Conservation (phyloP, 2,888 invertebrate species). For the Cyaniris semiargus region DNA sequence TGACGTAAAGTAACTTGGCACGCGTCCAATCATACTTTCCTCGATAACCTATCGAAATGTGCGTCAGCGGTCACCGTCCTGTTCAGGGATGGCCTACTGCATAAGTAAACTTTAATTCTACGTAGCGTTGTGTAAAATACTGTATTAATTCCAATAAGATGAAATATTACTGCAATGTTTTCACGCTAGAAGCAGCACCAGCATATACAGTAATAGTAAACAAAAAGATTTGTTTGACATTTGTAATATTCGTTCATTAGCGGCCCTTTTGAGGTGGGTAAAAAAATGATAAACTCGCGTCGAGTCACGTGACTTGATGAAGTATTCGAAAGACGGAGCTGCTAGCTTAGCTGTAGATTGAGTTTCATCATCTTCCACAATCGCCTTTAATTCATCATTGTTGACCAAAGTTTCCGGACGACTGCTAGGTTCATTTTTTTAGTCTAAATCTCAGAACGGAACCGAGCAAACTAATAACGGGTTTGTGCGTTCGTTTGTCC, state of each 20-base stretch:
- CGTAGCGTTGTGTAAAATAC: neutral
- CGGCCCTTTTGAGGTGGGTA: too few relatives aligned
- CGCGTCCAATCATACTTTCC: conserved; percentile 13
- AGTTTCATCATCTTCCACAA: conserved; percentile 6
- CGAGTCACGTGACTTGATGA: too few relatives aligned
- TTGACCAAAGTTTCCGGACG: neutral
- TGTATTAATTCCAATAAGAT: too few relatives aligned
- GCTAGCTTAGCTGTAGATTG: conserved; percentile 1
- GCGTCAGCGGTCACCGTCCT: neutral
- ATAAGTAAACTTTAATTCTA: neutral
- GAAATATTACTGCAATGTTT: too few relatives aligned
- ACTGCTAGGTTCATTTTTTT: neutral
- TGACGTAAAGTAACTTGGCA: conserved; percentile 16
- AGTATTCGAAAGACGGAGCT: too few relatives aligned
- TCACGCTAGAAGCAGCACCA: too few relatives aligned
- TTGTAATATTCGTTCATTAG: too few relatives aligned
- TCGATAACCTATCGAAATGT: neutral
- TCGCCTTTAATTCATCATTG: conserved; percentile 8
- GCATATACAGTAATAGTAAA: too few relatives aligned
- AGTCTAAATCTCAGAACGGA: neutral
- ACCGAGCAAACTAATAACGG: neutral
- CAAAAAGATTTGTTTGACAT: too few relatives aligned
- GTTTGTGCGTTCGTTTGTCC: neutral
- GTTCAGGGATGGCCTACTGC: neutral
- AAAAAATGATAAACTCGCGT: too few relatives aligned